Evolutionary conservation across 2,888 invertebrate genomes (phyloP).

Genomic region (Apamea epomidion): DNA sequence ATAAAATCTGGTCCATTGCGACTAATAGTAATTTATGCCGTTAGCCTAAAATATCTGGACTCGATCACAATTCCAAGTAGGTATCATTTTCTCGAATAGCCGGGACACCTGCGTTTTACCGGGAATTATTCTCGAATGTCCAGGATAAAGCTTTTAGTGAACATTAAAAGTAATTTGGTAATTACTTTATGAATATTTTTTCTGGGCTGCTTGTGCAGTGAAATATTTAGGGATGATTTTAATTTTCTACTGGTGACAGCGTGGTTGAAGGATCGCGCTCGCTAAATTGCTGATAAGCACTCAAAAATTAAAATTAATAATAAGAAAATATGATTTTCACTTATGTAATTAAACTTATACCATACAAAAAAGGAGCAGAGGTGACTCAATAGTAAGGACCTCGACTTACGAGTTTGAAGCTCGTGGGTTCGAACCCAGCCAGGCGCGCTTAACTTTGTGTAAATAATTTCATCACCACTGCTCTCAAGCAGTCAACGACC

Average conservation of each 20-base stretch:
- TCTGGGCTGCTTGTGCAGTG: not conserved
- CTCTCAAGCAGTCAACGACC: too few species aligned
- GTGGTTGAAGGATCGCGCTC: not conserved
- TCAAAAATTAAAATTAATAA: not conserved
- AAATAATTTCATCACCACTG: too few species aligned
- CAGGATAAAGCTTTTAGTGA: constrained; percentile 56
- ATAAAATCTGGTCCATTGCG: not conserved
- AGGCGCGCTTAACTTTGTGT: too few species aligned
- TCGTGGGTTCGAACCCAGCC: too few species aligned
- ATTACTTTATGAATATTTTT: constrained; percentile 51
- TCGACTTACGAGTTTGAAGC: too few species aligned
- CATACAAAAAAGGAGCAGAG: not conserved
- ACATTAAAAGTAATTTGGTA: constrained; percentile 54
- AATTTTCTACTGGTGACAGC: not conserved
- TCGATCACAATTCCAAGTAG: not conserved
- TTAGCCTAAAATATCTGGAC: constrained; percentile 28
- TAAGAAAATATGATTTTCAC: not conserved
- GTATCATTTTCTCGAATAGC: constrained; percentile 29
- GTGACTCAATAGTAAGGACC: too few species aligned
- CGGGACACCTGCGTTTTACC: constrained; percentile 53
- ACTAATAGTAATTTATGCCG: not conserved
- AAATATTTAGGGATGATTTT: not conserved
- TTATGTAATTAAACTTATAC: not conserved
- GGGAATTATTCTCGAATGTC: constrained; percentile 42
- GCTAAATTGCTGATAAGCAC: too few species aligned